These are phyloP conservation scores for Blastobasis adustella DNA, from an alignment of 2,888 invertebrate genomes.

Conservation along the genomic window DNA sequence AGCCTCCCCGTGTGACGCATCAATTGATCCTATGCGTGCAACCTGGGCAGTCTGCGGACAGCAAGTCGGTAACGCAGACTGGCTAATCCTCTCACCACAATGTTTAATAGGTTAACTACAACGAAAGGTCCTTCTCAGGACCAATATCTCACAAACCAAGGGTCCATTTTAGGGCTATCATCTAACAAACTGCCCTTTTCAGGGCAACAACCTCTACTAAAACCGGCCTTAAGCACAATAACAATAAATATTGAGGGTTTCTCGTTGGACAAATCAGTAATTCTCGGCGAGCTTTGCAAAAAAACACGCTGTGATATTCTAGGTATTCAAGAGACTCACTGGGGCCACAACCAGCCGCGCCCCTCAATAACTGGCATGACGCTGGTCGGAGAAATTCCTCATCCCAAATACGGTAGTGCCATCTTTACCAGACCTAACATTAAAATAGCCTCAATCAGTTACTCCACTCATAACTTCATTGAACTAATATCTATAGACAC, in stretches of 20 bases:
- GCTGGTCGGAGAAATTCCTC: not conserved
- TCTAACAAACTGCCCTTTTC: no score
- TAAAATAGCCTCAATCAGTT: not conserved
- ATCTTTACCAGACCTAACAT: not conserved
- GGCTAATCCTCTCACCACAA: no score
- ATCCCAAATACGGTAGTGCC: not conserved
- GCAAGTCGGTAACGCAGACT: no score
- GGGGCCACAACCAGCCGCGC: not conserved
- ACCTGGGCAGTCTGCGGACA: no score
- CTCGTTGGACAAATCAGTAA: not conserved
- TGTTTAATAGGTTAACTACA: no score
- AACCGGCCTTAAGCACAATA: no score
- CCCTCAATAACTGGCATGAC: slow-evolving; percentile 3
- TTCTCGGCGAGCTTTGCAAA: not conserved
- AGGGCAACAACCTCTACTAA: no score
- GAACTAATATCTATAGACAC: not conserved
- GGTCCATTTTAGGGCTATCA: no score
- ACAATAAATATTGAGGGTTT: not conserved
- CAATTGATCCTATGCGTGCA: no score
- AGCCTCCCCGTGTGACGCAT: no score
- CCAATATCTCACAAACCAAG: no score
- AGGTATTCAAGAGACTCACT: slow-evolving; percentile 4
- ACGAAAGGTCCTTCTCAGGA: no score
- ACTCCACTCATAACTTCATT: not conserved
- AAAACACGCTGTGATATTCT: not conserved